Conservation (phyloP, 2,888 invertebrate species). For the Troides aeacus region DNA sequence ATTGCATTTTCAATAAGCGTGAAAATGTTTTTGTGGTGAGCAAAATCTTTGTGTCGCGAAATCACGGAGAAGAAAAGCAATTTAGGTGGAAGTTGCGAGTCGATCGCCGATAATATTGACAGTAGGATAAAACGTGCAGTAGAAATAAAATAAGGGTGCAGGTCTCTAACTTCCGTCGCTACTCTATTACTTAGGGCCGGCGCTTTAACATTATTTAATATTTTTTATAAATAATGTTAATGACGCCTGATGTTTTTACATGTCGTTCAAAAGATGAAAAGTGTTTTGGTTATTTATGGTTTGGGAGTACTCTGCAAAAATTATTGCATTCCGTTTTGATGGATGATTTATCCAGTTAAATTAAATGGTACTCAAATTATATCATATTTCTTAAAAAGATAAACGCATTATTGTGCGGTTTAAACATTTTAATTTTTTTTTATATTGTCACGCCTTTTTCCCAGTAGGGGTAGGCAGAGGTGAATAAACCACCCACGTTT, state of each 20-base stretch:
- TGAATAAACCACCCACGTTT: no score
- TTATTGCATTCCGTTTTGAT: not conserved
- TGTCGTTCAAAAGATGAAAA: no score
- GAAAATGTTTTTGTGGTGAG: constrained; percentile 18
- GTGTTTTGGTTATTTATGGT: no score
- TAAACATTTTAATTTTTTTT: no score
- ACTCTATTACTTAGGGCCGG: constrained; percentile 44
- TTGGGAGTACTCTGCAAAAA: not conserved
- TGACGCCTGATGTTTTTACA: no score
- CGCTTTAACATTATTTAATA: constrained; percentile 12
- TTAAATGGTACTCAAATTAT: no score
- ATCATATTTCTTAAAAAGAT: not conserved
- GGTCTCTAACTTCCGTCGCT: constrained; percentile 42
- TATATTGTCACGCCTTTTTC: no score
- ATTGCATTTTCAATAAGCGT: not conserved
- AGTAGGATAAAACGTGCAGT: constrained; percentile 64
- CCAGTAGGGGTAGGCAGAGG: no score
- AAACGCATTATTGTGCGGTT: no score
- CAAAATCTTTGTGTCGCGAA: constrained; percentile 43
- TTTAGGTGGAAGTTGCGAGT: constrained; percentile 52
- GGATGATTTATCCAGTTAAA: not conserved
- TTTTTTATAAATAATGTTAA: not conserved
- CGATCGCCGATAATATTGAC: constrained; percentile 71
- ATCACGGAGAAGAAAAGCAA: constrained; percentile 53
- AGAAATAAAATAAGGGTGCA: constrained; percentile 54